Evolutionary conservation across 2,797 vertebrate species (phyloP).

Genomic region (Cephalopachus bancanus): DNA sequence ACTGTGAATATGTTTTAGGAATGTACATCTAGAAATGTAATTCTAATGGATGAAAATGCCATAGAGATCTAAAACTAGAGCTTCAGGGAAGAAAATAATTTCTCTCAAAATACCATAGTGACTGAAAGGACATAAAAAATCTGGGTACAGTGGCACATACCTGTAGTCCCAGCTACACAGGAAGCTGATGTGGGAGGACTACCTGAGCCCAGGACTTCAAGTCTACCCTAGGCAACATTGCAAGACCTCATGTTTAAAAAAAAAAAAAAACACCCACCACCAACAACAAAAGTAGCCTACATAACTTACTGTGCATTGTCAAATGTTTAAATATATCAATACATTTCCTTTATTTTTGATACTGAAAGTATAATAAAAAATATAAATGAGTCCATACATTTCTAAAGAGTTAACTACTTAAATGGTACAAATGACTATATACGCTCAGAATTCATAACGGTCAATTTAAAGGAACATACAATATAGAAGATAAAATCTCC

Average conservation of each 20-base stretch:
- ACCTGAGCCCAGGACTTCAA: not conserved
- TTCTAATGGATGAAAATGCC: constrained; percentile 18
- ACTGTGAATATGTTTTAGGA: not conserved
- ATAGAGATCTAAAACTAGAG: constrained; percentile 54
- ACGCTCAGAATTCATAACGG: constrained; percentile 5
- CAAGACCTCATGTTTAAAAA: not conserved
- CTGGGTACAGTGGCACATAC: not conserved
- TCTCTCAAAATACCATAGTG: constrained; percentile 48
- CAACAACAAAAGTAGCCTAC: not conserved
- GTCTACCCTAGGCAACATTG: not conserved
- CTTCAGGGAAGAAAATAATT: constrained; percentile 61
- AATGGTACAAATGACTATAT: constrained; percentile 58
- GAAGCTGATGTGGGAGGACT: not conserved
- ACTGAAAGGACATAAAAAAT: not conserved
- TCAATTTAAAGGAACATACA: constrained; percentile 37
- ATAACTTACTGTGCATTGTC: not conserved
- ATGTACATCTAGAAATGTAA: constrained; percentile 47
- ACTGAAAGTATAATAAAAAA: constrained; percentile 16
- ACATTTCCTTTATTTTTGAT: constrained; percentile 32
- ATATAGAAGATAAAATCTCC: constrained; percentile 37
- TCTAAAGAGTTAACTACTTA: constrained; percentile 53
- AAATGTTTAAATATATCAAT: constrained; percentile 11
- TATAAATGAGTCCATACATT: constrained; percentile 12
- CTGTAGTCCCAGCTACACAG: not conserved
- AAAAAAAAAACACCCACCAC: not conserved